Conservation (phyloP, 2,113 vertebrate species). For the Chaenogobius annularis region DNA sequence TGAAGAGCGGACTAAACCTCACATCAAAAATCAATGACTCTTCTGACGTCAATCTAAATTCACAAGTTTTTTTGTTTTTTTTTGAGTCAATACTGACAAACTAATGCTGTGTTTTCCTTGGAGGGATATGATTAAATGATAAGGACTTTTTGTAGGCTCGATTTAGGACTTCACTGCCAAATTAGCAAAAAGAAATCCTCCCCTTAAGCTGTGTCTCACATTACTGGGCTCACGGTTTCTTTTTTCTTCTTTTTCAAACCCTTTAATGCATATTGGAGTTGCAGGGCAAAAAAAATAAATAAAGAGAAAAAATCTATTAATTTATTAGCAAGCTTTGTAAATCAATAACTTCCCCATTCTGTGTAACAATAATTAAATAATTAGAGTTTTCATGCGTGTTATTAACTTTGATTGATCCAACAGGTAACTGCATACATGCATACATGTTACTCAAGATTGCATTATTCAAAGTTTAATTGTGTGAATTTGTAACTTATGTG, state of each 20-base stretch:
- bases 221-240: not conserved
- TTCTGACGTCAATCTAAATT: slow-evolving; percentile 47
- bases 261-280: not conserved
- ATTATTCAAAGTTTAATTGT: not conserved
- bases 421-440: not conserved
- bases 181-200: slow-evolving; percentile 17
- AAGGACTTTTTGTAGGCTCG: slow-evolving; percentile 18
- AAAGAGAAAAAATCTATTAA: not conserved
- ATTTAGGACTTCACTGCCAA: slow-evolving; percentile 14
- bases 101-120: slow-evolving; percentile 2
- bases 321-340: slow-evolving; percentile 1
- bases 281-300: not conserved
- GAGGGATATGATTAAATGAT: not conserved
- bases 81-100: slow-evolving; percentile 12
- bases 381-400: not conserved
- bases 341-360: not conserved
- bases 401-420: not conserved
- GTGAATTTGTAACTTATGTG: not conserved
- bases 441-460: not conserved
- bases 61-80: slow-evolving; percentile 26
- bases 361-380: not conserved
- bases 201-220: slow-evolving; percentile 3
- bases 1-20: slow-evolving; percentile 17
- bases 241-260: no score
- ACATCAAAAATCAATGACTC: slow-evolving; percentile 35